A percentile compares a stretch with the other conserved stretches of the same genome.
These are phyloP conservation scores for Arremon brunneinucha DNA, from an alignment of 2,797 vertebrate genomes.

Conservation along the genomic window DNA sequence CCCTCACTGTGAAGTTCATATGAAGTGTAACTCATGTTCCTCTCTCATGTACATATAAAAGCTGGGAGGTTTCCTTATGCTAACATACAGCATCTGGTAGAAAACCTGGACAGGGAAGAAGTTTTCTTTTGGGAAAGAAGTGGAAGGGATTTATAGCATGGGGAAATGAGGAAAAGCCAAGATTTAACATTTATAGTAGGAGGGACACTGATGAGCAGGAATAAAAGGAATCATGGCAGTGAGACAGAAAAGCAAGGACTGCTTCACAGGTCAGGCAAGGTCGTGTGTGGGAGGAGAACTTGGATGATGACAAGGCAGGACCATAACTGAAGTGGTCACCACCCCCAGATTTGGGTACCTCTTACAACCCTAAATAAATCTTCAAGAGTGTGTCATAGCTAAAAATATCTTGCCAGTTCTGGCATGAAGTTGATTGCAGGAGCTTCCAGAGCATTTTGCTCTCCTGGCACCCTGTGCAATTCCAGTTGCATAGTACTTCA, in stretches of 20 bases:
- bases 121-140: not conserved
- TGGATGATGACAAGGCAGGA: not conserved
- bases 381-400: not conserved
- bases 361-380: conserved; percentile 20
- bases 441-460: not conserved
- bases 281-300: not conserved
- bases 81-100: not conserved
- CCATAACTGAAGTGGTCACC: not conserved
- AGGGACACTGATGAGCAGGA: not conserved
- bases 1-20: not conserved
- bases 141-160: not conserved
- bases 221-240: not conserved
- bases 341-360: not conserved
- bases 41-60: not conserved
- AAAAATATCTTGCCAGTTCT: conserved; percentile 12
- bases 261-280: conserved; percentile 5
- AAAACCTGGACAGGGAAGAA: not conserved
- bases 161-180: not conserved
- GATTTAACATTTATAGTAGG: not conserved
- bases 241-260: not conserved
- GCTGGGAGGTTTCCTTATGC: not conserved
- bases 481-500: not conserved
- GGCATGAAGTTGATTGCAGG: not conserved
- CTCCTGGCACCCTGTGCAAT: not conserved
- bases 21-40: not conserved